Percentiles rank a stretch among this genome's conserved stretches.
phyloP scores from a whole-genome alignment of 2,113 vertebrate species.

The Siniperca chuatsi region DNA sequence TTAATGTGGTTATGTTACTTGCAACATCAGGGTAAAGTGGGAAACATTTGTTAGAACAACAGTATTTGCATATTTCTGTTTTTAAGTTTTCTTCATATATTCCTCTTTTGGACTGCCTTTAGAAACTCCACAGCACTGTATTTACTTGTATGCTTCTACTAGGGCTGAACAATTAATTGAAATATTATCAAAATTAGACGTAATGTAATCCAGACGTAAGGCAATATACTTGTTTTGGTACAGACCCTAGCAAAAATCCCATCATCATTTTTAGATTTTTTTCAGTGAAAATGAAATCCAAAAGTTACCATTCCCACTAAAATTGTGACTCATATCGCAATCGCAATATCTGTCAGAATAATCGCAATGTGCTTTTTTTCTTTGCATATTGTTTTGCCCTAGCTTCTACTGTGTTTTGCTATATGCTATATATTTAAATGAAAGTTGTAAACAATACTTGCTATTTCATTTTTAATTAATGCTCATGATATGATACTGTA shows the following conservation, averaged over 20 bases:
- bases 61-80: constrained; percentile 61
- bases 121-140: not conserved
- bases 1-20: not conserved
- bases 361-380: too few species aligned
- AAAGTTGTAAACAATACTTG: constrained; percentile 5
- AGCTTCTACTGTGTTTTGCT: not conserved
- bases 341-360: too few species aligned
- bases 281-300: too few species aligned
- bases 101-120: not conserved
- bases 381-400: too few species aligned
- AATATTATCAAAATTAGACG: too few species aligned
- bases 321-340: too few species aligned
- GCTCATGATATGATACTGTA: not conserved
- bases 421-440: not conserved
- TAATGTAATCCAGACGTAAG: too few species aligned
- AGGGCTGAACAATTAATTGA: too few species aligned
- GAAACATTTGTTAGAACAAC: constrained; percentile 27
- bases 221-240: too few species aligned
- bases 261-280: too few species aligned
- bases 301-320: too few species aligned
- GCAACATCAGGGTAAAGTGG: not conserved
- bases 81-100: constrained; percentile 4
- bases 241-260: too few species aligned
- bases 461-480: not conserved
- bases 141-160: not conserved